Percentiles rank a stretch among this genome's conserved stretches.
Evolutionary conservation across 2,888 invertebrate genomes (phyloP).

Genomic region (Pseudococcus longispinus): DNA sequence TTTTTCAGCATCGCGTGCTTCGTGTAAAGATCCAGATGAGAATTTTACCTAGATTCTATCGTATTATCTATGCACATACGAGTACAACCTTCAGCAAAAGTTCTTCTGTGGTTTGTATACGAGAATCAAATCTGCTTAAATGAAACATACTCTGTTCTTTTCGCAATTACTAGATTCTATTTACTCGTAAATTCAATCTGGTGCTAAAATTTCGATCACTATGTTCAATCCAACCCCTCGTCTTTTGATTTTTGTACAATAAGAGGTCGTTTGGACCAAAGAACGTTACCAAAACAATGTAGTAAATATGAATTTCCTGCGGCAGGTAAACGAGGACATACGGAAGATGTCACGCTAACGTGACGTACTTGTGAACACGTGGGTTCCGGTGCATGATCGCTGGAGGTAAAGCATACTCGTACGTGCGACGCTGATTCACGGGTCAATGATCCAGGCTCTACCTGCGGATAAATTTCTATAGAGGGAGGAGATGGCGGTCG

Average conservation of each 20-base stretch:
- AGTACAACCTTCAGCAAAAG: neutral
- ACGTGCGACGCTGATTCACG: constrained; percentile 16
- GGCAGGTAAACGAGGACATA: constrained; percentile 20
- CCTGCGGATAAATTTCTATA: neutral
- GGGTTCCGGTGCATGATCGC: constrained; percentile 36
- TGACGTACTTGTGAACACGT: constrained; percentile 21
- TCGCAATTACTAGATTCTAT: no score
- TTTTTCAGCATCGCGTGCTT: neutral
- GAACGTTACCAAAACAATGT: neutral
- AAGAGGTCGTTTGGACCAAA: neutral
- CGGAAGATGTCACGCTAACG: constrained; percentile 16
- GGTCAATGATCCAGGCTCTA: constrained; percentile 30
- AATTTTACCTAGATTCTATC: neutral
- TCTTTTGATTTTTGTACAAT: neutral
- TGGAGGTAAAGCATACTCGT: constrained; percentile 25
- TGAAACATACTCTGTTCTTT: no score
- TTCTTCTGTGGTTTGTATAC: neutral
- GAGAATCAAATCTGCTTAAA: no score
- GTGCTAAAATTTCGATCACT: neutral
- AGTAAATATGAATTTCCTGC: neutral
- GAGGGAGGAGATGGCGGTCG: neutral
- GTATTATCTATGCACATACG: neutral
- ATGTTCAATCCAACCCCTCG: no score
- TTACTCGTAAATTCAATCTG: neutral
- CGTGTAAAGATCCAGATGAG: neutral